These are phyloP conservation scores for Heliconius himera DNA, from an alignment of 1,140 invertebrate genomes.

Conservation along the genomic window DNA sequence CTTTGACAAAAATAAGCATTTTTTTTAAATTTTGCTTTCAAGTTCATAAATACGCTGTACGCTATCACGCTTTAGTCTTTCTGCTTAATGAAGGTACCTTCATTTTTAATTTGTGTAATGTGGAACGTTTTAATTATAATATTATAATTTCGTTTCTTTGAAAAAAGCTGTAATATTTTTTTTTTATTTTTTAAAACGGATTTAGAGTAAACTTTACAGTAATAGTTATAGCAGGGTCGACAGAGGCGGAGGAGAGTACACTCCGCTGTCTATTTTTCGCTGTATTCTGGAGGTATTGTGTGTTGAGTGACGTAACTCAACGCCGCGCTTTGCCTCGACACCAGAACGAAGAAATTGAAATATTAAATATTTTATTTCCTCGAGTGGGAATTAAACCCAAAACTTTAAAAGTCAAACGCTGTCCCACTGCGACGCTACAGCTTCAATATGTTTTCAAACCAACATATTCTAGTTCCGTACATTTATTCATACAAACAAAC, in stretches of 20 bases:
- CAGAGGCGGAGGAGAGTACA: too few species aligned
- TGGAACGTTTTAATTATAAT: conserved; percentile 1
- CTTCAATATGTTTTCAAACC: too few species aligned
- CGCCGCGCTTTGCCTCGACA: too few species aligned
- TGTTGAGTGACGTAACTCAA: too few species aligned
- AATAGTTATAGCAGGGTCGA: neutral
- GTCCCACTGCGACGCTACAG: too few species aligned
- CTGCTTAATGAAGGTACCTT: neutral
- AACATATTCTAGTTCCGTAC: too few species aligned
- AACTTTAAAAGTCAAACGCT: too few species aligned
- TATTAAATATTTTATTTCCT: neutral
- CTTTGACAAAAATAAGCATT: conserved; percentile 10
- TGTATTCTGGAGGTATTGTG: neutral
- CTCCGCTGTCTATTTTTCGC: too few species aligned
- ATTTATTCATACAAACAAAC: neutral
- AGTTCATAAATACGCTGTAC: neutral
- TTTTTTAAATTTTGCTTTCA: neutral
- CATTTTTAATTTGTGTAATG: neutral
- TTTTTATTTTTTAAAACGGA: too few species aligned
- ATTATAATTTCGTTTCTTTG: neutral
- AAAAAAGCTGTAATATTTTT: too few species aligned
- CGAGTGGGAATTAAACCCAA: too few species aligned
- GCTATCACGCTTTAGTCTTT: neutral
- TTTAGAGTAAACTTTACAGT: too few species aligned
- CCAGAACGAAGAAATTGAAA: neutral